phyloP scores from a whole-genome alignment of 2,113 vertebrate species.

The Hippocampus guttulatus region DNA sequence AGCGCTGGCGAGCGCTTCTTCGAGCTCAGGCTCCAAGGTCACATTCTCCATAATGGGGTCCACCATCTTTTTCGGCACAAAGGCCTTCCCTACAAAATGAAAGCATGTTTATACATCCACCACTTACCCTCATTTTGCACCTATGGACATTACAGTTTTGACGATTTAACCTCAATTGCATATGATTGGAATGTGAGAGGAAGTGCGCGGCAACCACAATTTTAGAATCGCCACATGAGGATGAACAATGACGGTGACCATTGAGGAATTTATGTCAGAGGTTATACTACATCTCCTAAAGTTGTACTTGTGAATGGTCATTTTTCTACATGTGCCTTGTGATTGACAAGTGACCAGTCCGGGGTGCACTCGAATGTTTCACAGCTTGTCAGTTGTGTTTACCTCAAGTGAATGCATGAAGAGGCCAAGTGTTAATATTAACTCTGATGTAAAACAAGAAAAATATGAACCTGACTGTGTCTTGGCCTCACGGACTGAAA shows the following conservation, averaged over 20 bases:
- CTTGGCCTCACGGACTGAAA: not conserved
- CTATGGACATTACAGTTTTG: not conserved
- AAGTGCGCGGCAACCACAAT: no score
- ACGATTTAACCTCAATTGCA: not conserved
- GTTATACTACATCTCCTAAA: no score
- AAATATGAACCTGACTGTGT: not conserved
- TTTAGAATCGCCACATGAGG: no score
- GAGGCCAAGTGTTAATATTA: not conserved
- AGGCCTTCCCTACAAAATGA: constrained; percentile 82
- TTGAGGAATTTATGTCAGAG: not conserved
- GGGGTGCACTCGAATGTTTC: no score
- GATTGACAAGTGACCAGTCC: no score
- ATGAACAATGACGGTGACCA: no score
- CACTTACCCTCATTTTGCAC: not conserved
- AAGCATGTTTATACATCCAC: not conserved
- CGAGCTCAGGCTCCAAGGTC: constrained; percentile 91
- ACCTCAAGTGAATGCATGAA: not conserved
- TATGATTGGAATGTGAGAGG: no score
- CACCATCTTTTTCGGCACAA: constrained; percentile 85
- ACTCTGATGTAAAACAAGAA: not conserved
- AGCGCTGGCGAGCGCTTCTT: constrained; percentile 91
- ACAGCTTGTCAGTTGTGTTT: no score
- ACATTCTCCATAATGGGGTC: constrained; percentile 91
- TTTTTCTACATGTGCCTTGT: no score
- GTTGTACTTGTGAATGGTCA: no score